Conservation (phyloP, 2,888 invertebrate genomes). For the Ferrisia virgata region DNA sequence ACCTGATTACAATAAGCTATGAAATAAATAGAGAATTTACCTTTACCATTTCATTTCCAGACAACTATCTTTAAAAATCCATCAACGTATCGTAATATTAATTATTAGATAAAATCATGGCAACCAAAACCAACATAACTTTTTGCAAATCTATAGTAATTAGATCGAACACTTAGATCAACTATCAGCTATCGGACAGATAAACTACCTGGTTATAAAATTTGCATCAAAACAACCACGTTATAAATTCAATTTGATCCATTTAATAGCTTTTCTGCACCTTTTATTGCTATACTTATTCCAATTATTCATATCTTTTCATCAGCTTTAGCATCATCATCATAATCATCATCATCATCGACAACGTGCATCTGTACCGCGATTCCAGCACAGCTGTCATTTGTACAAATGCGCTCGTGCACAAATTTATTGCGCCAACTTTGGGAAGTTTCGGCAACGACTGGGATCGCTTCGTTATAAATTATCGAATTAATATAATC, state of each 20-base stretch:
- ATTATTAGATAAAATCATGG: too few species aligned
- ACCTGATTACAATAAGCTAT: too few species aligned
- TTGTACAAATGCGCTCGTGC: not conserved
- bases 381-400: not conserved
- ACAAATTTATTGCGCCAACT: not conserved
- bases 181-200: too few species aligned
- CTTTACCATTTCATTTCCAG: too few species aligned
- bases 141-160: too few species aligned
- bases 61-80: too few species aligned
- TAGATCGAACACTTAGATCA: too few species aligned
- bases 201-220: not conserved
- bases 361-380: not conserved
- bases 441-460: not conserved
- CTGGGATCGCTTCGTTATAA: not conserved
- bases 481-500: not conserved
- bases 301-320: not conserved
- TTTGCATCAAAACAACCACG: not conserved
- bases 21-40: too few species aligned
- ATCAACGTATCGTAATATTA: too few species aligned
- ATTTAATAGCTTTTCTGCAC: constrained; percentile 2
- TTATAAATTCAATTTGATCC: not conserved
- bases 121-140: too few species aligned
- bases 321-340: not conserved
- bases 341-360: not conserved
- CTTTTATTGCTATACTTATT: not conserved